Conservation (phyloP, 2,888 invertebrate species). For the Sinopyrophorus schimmeli region DNA sequence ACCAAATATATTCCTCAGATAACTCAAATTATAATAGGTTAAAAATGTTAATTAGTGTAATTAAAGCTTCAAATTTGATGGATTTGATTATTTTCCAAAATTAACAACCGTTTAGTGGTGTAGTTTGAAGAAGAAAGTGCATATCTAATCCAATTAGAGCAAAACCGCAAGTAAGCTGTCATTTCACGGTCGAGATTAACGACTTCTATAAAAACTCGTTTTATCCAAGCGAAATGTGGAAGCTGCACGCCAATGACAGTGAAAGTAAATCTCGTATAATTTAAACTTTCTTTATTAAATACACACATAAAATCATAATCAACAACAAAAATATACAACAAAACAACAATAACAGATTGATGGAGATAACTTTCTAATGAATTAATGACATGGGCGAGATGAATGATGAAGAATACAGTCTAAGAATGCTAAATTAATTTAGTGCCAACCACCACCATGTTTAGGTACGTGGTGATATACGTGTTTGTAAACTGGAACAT, state of each 20-base stretch:
- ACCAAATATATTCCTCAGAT: too few species aligned
- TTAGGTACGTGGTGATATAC: slow-evolving; percentile 65
- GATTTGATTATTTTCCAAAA: too few species aligned
- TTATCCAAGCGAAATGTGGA: slow-evolving; percentile 9
- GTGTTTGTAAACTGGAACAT: slow-evolving; percentile 74
- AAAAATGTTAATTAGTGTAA: too few species aligned
- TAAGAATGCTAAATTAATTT: slow-evolving; percentile 9
- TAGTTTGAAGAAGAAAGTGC: slow-evolving; percentile 3
- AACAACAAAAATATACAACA: slow-evolving; percentile 20
- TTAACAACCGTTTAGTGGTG: too few species aligned
- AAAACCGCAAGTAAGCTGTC: slow-evolving; percentile 13
- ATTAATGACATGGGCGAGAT: slow-evolving; percentile 14
- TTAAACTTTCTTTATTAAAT: slow-evolving; percentile 28
- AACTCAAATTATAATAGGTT: too few species aligned
- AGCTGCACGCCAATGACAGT: slow-evolving; percentile 4
- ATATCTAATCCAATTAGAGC: slow-evolving; percentile 15
- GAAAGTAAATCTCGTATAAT: slow-evolving; percentile 21
- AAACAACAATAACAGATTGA: slow-evolving; percentile 27
- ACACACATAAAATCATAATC: slow-evolving; percentile 14
- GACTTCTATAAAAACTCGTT: slow-evolving; percentile 5
- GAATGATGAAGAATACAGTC: slow-evolving; percentile 19
- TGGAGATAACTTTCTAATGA: slow-evolving; percentile 9
- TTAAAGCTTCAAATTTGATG: too few species aligned
- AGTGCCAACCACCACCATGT: slow-evolving; percentile 18
- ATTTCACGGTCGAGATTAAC: slow-evolving; percentile 16